Base-by-base conservation (phyloP, 2,888 invertebrate species). In the Notocelia uddmanniana region DNA sequence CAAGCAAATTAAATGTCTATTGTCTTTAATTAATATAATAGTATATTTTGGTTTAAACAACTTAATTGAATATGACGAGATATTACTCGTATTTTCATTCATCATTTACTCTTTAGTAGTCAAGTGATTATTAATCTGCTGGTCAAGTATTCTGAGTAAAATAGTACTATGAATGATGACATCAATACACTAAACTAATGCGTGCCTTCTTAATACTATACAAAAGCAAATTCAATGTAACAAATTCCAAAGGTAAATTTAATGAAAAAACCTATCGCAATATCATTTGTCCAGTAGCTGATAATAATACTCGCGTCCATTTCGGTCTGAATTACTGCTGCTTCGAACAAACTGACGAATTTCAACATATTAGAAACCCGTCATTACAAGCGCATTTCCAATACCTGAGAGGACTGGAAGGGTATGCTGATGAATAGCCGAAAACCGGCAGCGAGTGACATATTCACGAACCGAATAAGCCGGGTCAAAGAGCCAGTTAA, bases 401-500 rank as follows among this genome's bases (percentile, higher is more conserved):
- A 18, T 45, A 45, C 19, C 15, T 10, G 21, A 21, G 9, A 10
- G 59, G 11, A 58, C 10, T 59, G 41, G 41, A 59, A 59, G 60
- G 60, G 60, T 23, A 41, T 45, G 37, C 37, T 34, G 58, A 68
- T 68, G 48, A 59, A 50, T 48, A 59, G 58, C 19, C 8, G 1
- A 2, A 11, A 15, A 1, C 54, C n/a, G 34, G 55, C 58, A 19
- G n/a, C 68, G 50, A 37, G 34, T 59, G 59, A 23, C 34, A 48
- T 59, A 59, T 68, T 59, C 59, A 68, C 59, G 68, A 59, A 31
- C 67, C 48, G 67, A 58, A 21, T 68, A 58, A 66, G 58, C n/a
- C 66, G 66, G 66, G 31, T 48, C 31, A 34, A 58, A 68, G 85
- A 85, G 85, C 78, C 60, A 81, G 80, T 81, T 83, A 57, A 59